phyloP scores from a whole-genome alignment of 2,797 vertebrate species.

The Babyrousa celebensis region DNA sequence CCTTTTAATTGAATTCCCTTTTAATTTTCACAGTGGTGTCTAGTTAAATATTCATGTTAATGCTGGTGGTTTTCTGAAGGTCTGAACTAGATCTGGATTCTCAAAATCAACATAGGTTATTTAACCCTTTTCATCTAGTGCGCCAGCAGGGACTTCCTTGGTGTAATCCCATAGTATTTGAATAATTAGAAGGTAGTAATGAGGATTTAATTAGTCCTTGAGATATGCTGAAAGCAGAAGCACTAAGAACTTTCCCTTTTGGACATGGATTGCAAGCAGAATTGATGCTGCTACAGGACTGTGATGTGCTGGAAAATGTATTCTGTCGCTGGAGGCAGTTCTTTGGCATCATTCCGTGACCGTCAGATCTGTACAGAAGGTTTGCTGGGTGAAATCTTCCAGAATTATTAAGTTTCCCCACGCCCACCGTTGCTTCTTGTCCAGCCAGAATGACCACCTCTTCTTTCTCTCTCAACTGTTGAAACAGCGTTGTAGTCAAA shows the following conservation, averaged over 20 bases:
- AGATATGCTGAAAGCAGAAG: conserved; percentile 90
- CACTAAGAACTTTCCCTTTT: conserved; percentile 89
- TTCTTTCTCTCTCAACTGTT: not conserved
- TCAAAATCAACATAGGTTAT: conserved; percentile 90
- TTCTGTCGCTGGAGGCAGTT: conserved; percentile 89
- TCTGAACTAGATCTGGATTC: conserved; percentile 89
- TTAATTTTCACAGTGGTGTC: conserved; percentile 91
- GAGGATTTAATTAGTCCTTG: conserved; percentile 93
- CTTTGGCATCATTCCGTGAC: conserved; percentile 86
- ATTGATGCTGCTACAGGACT: conserved; percentile 83
- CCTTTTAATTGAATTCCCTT: conserved; percentile 92
- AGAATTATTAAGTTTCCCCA: conserved; percentile 67
- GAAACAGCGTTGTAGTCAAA: not conserved
- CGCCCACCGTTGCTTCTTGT: not conserved
- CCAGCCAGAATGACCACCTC: conserved; percentile 23
- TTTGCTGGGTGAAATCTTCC: conserved; percentile 81
- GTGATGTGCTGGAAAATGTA: conserved; percentile 87
- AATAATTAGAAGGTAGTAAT: conserved; percentile 92
- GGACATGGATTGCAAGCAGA: conserved; percentile 86
- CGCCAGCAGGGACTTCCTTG: conserved; percentile 89
- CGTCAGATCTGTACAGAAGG: conserved; percentile 84
- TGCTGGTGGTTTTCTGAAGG: conserved; percentile 91
- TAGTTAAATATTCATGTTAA: conserved; percentile 93
- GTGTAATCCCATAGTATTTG: conserved; percentile 89
- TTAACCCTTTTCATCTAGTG: conserved; percentile 92